These are phyloP conservation scores for Tortrix viridana DNA, from an alignment of 2,888 invertebrate genomes.

Conservation along the genomic window DNA sequence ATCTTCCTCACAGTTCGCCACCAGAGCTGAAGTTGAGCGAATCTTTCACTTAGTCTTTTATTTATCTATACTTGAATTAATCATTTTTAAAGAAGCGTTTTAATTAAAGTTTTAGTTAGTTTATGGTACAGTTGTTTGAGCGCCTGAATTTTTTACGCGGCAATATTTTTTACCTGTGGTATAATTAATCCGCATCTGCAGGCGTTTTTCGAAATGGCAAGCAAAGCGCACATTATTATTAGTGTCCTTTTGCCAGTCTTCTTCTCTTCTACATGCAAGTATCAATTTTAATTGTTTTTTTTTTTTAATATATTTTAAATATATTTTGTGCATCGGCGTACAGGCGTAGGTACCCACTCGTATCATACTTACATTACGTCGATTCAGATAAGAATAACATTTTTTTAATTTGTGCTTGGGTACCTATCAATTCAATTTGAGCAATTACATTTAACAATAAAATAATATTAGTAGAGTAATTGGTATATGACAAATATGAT, in stretches of 20 bases:
- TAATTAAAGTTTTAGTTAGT: background rate
- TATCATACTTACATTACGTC: too few species aligned
- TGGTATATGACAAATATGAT: too few species aligned
- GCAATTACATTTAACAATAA: too few species aligned
- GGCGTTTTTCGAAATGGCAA: conserved; percentile 30
- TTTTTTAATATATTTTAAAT: conserved; percentile 5
- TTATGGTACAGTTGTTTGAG: conserved; percentile 13
- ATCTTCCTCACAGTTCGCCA: conserved; percentile 51
- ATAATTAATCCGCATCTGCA: background rate
- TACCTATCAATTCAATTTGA: too few species aligned
- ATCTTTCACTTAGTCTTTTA: conserved; percentile 2
- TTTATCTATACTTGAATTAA: conserved; percentile 25
- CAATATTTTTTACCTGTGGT: conserved; percentile 15
- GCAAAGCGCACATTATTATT: conserved; percentile 45
- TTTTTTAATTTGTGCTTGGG: too few species aligned
- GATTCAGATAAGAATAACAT: too few species aligned
- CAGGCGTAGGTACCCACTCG: too few species aligned
- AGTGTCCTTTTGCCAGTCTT: conserved; percentile 53
- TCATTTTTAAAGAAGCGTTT: conserved; percentile 2
- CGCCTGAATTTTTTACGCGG: conserved; percentile 42
- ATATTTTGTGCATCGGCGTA: too few species aligned
- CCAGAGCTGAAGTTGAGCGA: conserved; percentile 48
- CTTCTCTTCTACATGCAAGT: conserved; percentile 57
- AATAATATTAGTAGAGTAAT: too few species aligned
- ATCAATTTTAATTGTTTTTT: conserved; percentile 32